Evolutionary conservation across 2,888 invertebrate species (phyloP).

Genomic region (Pachliopta kotzebuea): DNA sequence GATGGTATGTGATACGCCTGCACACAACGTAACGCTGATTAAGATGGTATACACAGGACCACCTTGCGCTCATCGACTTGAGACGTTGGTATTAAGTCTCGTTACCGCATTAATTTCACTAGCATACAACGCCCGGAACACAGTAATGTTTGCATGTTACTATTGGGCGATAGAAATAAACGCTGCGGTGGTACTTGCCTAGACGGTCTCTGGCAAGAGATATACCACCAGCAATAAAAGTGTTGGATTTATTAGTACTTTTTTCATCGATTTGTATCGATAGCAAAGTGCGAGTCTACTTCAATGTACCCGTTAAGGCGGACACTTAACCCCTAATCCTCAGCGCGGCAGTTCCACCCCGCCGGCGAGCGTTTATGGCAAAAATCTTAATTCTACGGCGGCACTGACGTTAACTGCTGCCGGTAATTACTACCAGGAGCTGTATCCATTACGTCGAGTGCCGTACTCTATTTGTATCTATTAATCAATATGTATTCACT

Average conservation of each 20-base stretch:
- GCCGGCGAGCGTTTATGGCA: constrained; percentile 72
- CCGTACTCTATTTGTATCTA: constrained; percentile 20
- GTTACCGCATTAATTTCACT: too few species aligned
- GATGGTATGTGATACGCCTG: too few species aligned
- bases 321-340: constrained; percentile 80
- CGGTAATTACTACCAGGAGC: constrained; percentile 72
- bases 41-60: too few species aligned
- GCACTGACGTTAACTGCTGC: constrained; percentile 75
- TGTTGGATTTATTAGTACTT: background rate
- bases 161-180: too few species aligned
- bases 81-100: too few species aligned
- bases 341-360: constrained; percentile 67
- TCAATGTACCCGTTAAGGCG: constrained; percentile 71
- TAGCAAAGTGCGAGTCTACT: constrained; percentile 44
- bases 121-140: too few species aligned
- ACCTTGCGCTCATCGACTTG: too few species aligned
- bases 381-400: constrained; percentile 75
- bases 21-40: too few species aligned
- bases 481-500: constrained; percentile 13
- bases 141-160: too few species aligned
- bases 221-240: too few species aligned
- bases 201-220: too few species aligned
- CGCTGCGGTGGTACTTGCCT: too few species aligned
- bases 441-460: constrained; percentile 69
- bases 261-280: constrained; percentile 37